Conservation (phyloP, 2,113 vertebrate species). For the Suncus etruscus region DNA sequence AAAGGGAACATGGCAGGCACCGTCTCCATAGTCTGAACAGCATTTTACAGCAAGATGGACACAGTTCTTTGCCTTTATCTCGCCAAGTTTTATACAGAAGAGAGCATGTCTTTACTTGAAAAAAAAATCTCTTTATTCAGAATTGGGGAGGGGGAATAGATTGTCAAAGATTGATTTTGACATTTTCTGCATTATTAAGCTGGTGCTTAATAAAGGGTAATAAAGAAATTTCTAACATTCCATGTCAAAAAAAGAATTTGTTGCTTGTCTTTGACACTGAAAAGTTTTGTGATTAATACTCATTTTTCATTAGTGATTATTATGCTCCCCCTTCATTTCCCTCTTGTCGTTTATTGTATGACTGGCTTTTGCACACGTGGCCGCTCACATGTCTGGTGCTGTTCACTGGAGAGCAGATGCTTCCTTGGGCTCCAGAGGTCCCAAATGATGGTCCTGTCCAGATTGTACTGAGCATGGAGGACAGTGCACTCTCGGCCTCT, state of each 20-base stretch:
- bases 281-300: neutral
- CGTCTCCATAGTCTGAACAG: neutral
- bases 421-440: too few species aligned
- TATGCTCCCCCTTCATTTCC: too few species aligned
- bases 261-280: constrained; percentile 39
- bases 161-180: constrained; percentile 64
- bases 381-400: too few species aligned
- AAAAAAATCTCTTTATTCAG: constrained; percentile 36
- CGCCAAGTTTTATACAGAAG: constrained; percentile 83
- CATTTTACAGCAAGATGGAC: constrained; percentile 71
- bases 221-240: constrained; percentile 77
- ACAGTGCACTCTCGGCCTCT: too few species aligned
- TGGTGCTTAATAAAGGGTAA: constrained; percentile 85
- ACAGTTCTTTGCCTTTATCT: constrained; percentile 82
- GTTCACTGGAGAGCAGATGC: too few species aligned
- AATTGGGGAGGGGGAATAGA: neutral
- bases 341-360: too few species aligned
- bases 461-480: too few species aligned
- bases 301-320: too few species aligned
- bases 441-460: too few species aligned
- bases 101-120: constrained; percentile 65
- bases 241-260: constrained; percentile 64
- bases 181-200: constrained; percentile 83
- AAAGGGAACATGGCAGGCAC: constrained; percentile 65
- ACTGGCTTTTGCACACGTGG: too few species aligned